Evolutionary conservation across 2,797 vertebrate genomes (phyloP), one percentile per base, ranked within the genome.

Genomic region (Leptatherina wallacei): DNA sequence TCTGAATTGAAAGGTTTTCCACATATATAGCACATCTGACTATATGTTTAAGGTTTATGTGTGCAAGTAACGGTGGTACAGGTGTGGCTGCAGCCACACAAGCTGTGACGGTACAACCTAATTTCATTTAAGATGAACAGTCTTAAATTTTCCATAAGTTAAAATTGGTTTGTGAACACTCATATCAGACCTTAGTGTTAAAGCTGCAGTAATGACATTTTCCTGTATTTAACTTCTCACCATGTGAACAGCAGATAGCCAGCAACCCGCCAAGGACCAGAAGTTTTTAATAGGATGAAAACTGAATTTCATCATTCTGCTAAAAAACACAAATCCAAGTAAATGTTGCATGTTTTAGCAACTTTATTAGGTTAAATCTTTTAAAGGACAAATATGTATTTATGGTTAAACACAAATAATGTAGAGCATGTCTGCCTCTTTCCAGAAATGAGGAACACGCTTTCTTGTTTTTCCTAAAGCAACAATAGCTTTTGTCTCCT

Each of bases 61-160:
- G 5, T 66, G 24, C 29, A 14, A 14, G 33, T 30, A 60, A 38
- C 12, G 16, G 29, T 40, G 33, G 22, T 71, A 55, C 27, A 44
- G 63, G 44, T 60, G 67, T 57, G 42, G 65, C 16, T 32, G 60
- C 52, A 54, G 4, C 2, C 27, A 16, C 13, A 30, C 58, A 8
- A 69, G 29, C 18, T 51, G 29, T 77, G 60, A 69, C 13, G 68
- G 51, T 18, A 71, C 33, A 54, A 10, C 40, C 54, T 6, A 5
- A 33, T 33, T 49, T 59, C 13, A 51, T 54, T 52, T 12, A 13
- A 14, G 4, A 29, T 11, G 11, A 29, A 24, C 0, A 27, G 3
- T 58, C 36, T 61, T 30, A 24, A 12, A 24, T 33, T 61, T 57
- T 4, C 22, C 27, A 11, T 9, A 1, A 44, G 29, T 18, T 40